Base-by-base conservation (phyloP, 2,888 invertebrate genomes). In the Lordiphosa andalusiaca region DNA sequence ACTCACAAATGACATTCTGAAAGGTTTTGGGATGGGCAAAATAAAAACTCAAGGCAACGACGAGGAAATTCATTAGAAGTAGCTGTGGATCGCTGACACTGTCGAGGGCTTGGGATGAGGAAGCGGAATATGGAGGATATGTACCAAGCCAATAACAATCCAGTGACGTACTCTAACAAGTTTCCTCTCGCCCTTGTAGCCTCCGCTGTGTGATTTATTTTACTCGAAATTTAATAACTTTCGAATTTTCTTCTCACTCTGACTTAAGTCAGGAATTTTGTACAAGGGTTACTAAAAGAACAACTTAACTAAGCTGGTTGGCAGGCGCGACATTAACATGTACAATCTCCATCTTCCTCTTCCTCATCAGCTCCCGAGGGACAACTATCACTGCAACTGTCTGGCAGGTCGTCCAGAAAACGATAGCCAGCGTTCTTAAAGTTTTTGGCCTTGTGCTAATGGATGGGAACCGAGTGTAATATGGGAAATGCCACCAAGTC, bases 1-100 rank as follows among this genome's bases (percentile, higher is more conserved):
- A 62, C 39, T 83, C 80, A 21, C 77, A 73, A 7, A 87, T 70
- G 19, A 86, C 83, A 6, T 42, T 62, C 86, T 85, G 55, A 16
- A 46, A 12, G 30, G 6, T n/a, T 10, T 13, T 21, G 39, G 39
- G 9, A 36, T 13, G 57, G 25, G n/a, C 5, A 46, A 13, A 25
- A 38, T 9, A 6, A 46, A 38, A 53, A 30, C 23, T 39, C 58
- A 57, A 53, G 9, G 53, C 50, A 66, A 68, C 56, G 64, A 54
- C 62, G 73, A 75, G 76, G 73, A 71, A 73, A 70, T 64, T 56
- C 73, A 66, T 70, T 73, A 63, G 61, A 63, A 53, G 55, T 58
- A 53, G 42, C 52, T 55, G 44, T 64, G 63, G 54, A 67, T 59
- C 55, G 62, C 44, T 19, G 19, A 0, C 19, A 19, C 19, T 0